These are phyloP conservation scores for Callimico goeldii DNA, from an alignment of 2,797 vertebrate genomes.

Conservation along the genomic window DNA sequence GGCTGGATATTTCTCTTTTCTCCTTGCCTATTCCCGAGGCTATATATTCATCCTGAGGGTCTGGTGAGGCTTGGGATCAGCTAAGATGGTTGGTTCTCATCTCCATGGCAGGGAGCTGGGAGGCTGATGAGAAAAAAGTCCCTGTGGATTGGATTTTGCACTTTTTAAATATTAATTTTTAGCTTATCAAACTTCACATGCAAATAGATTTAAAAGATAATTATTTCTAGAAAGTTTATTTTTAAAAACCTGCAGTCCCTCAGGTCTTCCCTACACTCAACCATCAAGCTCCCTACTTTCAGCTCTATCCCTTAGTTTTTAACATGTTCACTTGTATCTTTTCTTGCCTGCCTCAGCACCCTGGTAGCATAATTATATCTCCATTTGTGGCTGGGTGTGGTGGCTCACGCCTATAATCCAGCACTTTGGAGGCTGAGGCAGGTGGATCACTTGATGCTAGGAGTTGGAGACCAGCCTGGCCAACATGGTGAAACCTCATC, in stretches of 20 bases:
- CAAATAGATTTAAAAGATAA: not conserved
- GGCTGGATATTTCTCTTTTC: not conserved
- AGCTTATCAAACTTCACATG: not conserved
- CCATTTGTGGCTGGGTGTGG: not conserved
- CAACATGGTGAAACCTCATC: too few relatives aligned
- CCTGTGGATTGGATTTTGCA: not conserved
- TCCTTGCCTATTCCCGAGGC: not conserved
- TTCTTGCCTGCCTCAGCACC: not conserved
- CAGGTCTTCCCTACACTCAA: not conserved
- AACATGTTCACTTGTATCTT: not conserved
- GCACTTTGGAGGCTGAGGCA: too few relatives aligned
- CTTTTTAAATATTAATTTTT: slow-evolving; percentile 31
- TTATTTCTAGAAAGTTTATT: not conserved
- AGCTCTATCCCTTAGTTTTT: not conserved
- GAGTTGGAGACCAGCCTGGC: too few relatives aligned
- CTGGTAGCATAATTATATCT: not conserved
- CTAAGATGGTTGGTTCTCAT: not conserved
- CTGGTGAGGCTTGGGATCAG: not conserved
- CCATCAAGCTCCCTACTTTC: not conserved
- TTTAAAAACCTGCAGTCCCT: not conserved
- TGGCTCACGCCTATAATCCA: too few relatives aligned
- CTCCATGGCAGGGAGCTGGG: not conserved
- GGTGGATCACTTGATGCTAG: too few relatives aligned
- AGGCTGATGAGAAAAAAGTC: not conserved
- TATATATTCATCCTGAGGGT: not conserved